Evolutionary conservation across 2,113 vertebrate species (phyloP), one percentile per base, ranked within the genome.

Genomic region (Morone saxatilis): DNA sequence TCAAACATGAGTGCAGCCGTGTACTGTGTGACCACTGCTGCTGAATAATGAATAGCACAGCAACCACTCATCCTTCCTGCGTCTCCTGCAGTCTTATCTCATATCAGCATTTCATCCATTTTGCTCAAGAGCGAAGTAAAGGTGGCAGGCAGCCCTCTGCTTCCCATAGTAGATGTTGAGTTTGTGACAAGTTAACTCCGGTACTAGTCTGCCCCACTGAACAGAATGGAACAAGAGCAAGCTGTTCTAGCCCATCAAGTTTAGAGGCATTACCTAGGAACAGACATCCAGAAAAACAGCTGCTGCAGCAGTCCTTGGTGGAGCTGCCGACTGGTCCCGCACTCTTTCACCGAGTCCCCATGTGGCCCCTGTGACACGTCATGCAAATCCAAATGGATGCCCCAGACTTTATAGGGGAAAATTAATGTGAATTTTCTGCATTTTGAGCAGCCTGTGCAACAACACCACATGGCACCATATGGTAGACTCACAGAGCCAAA

Each of bases 401-500:
- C 82, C 88, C 78, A 2, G 57, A 91, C 89, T 91, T 90, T 88
- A 80, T 41, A 77, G 59, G 70, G 45, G 62, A 62, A 89, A 93
- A 91, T 89, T 80, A 83, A 94, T 89, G 89, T 68, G 88, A 92
- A 90, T 93, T 78, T 86, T 79, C 82, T 86, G 83, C 88, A 85
- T 91, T 92, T 87, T 74, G 90, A 94, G 88, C 87, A 93, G 91
- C 71, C 48, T 84, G 87, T 71, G 88, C 87, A 81, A 82, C 90
- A 94, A 91, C 87, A 93, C 88, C 90, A 93, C 91, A 94, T 93
- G 93, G 92, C 88, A 89, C 93, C 93, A 95, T 94, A 94, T 95
- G 94, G 71, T 70, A 25, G 41, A 76, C 4, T 20, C 53, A 54
- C 69, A 41, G 73, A 85, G 91, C 83, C 90, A 89, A 88, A 74